Conservation (phyloP, 2,113 vertebrate genomes). For the Hippolais icterina region DNA sequence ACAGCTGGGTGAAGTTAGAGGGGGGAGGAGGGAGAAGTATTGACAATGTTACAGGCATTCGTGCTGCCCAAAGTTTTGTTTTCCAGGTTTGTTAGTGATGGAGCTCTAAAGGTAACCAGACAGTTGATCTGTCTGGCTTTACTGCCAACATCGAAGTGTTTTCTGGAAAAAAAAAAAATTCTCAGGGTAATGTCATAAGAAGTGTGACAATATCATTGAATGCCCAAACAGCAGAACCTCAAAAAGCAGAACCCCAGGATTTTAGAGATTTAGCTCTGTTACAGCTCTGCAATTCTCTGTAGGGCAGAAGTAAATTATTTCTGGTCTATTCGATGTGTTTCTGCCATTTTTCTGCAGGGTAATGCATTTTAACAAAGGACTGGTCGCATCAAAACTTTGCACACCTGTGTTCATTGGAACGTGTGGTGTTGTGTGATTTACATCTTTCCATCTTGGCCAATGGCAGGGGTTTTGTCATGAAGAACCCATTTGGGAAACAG, state of each 20-base stretch:
- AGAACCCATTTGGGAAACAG: not conserved
- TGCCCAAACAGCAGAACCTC: not conserved
- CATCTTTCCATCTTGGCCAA: not conserved
- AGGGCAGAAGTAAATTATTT: not conserved
- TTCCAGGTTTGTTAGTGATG: not conserved
- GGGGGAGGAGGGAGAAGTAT: not conserved
- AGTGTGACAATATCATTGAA: not conserved
- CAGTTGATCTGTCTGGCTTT: not conserved
- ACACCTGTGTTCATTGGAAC: not conserved
- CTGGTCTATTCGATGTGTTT: not conserved
- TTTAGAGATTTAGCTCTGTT: not conserved
- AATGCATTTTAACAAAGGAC: not conserved
- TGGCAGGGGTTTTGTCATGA: not conserved
- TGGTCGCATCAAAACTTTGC: not conserved
- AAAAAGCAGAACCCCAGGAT: not conserved
- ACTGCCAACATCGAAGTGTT: not conserved
- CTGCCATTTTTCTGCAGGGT: not conserved
- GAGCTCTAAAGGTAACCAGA: not conserved
- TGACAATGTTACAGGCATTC: not conserved
- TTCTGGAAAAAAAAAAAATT: not conserved
- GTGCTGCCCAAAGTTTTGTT: constrained; percentile 8
- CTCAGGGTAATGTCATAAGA: not conserved
- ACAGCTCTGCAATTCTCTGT: not conserved
- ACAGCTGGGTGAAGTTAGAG: constrained; percentile 57
- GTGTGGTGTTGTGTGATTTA: not conserved